A percentile compares a stretch with the other conserved stretches of the same genome.
Conservation (phyloP, 2,888 invertebrate species). For the Autographa pulchrina region DNA sequence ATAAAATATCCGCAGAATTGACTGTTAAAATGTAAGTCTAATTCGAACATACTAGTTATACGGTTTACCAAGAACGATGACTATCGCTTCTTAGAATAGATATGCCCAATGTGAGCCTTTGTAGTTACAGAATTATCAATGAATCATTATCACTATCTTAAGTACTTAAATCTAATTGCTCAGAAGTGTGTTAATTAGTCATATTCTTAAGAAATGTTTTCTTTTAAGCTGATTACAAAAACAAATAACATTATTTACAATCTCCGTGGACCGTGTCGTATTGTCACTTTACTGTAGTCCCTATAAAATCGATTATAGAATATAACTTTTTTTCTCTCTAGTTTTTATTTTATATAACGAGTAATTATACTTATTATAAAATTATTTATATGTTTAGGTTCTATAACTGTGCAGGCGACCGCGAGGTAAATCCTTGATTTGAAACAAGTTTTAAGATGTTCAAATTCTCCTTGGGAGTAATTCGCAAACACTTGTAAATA, state of each 20-base stretch:
- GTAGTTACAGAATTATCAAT: not conserved
- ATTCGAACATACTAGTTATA: constrained; percentile 3
- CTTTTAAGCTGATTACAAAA: not conserved
- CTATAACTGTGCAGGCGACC: not conserved
- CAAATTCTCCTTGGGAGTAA: not conserved
- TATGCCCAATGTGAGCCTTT: not conserved
- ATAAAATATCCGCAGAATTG: not conserved
- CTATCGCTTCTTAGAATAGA: constrained; percentile 22
- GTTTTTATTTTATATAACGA: no score
- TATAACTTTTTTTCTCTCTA: no score
- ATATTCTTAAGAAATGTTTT: not conserved
- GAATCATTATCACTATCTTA: not conserved
- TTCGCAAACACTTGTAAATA: not conserved
- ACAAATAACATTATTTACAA: no score
- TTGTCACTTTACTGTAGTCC: not conserved
- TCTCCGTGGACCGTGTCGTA: not conserved
- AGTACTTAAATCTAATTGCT: not conserved
- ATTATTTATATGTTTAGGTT: no score
- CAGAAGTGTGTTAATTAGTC: not conserved
- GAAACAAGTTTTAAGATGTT: not conserved
- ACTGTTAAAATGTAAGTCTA: not conserved
- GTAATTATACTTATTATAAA: no score
- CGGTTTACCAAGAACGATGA: constrained; percentile 18
- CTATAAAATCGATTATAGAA: no score
- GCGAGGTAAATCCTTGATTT: not conserved